Evolutionary conservation across 37 sponge, comb jelly and placozoan genomes (phyloP).

Genomic region (Petrosia ficiformis): DNA sequence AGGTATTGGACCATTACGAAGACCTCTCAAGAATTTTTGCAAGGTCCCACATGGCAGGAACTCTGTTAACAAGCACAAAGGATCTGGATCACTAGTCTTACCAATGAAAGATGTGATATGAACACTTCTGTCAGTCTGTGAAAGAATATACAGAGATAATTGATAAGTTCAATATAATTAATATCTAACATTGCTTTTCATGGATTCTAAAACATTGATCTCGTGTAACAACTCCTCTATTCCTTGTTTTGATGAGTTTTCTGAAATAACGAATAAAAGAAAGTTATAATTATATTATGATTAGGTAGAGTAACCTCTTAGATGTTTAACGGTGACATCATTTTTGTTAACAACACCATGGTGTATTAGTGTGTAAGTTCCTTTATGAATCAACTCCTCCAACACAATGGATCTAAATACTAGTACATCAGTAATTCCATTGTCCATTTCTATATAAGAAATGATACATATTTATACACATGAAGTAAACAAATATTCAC

Average conservation of each 20-base stretch:
- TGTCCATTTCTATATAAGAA: too few relatives aligned
- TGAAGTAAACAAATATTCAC: too few relatives aligned
- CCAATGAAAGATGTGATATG: slow-evolving; percentile 44
- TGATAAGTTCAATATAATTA: too few relatives aligned
- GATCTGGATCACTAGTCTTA: slow-evolving; percentile 8
- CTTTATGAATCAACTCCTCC: slow-evolving; percentile 61
- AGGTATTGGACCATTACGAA: slow-evolving; percentile 62
- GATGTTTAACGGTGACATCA: slow-evolving; percentile 53
- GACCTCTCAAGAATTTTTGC: slow-evolving; percentile 35
- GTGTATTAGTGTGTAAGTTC: slow-evolving; percentile 66
- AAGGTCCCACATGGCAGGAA: slow-evolving; percentile 51
- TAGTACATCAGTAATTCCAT: slow-evolving; percentile 1
- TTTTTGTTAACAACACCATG: slow-evolving; percentile 27
- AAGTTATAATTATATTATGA: not conserved
- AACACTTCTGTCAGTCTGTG: slow-evolving; percentile 54
- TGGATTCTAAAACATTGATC: slow-evolving; percentile 11
- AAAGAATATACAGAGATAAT: not conserved
- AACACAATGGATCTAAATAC: slow-evolving; percentile 45
- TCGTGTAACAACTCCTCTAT: slow-evolving; percentile 55
- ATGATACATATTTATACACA: too few relatives aligned
- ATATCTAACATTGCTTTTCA: not conserved
- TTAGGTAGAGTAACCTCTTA: slow-evolving; percentile 41
- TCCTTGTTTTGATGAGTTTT: slow-evolving; percentile 56
- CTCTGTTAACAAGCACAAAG: slow-evolving; percentile 57
- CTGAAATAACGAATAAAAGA: slow-evolving; percentile 1